Evolutionary conservation across 2,113 vertebrate genomes (phyloP), one percentile per base, ranked within the genome.

Genomic region (Rhynchomys soricoides): DNA sequence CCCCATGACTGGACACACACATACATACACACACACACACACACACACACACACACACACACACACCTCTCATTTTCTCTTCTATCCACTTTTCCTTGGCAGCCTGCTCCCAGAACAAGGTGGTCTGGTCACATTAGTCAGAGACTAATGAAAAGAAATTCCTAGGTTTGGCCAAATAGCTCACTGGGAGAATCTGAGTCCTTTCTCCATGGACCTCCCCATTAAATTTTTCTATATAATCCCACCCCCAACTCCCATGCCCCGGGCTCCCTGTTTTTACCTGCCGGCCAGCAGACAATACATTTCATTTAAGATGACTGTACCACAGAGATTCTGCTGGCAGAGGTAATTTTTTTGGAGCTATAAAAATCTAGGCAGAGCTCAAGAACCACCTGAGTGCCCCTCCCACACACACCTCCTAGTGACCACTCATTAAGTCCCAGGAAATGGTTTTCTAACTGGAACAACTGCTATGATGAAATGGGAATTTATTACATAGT

Each of bases 281-380:
- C 4, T 64, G 74, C 50, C 52, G 0, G 2, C 17, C 48, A 70
- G 52, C 79, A 83, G 87, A 86, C 88, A 71, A 66, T 88, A 85
- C 48, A 82, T 95, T 94, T 90, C 91, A 45, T 79, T 88, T 24
- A 75, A 74, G 37, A 62, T 31, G n/a, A 12, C 22, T 64, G 64
- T 4, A 82, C 34, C 48, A 3, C 0, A 11, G 78, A 91, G 70
- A 17, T 78, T 86, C 90, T 90, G n/a, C 55, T 78, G 71, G 64
- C 40, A 92, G 83, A 95, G 83, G 57, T n/a, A 34, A 77, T 74
- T 91, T 90, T 86, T 87, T 52, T 64, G 26, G 87, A 89, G 86
- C 86, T 92, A 79, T 96, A 94, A 95, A 95, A 92, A 91, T 92
- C 83, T 97, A 77, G 85, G 82, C 68, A 40, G 89, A 57, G 48